Conservation (phyloP, 1,140 invertebrate genomes). For the Cotesia typhae region DNA sequence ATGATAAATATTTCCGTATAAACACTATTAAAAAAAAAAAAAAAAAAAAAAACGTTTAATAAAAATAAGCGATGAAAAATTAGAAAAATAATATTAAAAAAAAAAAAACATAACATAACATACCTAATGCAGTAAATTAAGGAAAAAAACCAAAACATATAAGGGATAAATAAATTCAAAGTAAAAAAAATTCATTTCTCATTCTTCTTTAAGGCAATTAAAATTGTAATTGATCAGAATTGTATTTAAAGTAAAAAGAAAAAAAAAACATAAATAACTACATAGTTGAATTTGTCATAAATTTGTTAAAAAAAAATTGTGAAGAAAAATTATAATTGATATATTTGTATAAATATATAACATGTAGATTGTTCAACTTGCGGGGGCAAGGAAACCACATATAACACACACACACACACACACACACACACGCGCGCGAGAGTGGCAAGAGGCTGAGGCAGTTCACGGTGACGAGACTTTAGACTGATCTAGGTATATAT, state of each 20-base stretch:
- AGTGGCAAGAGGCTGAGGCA: slow-evolving; percentile 60
- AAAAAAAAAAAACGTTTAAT: slow-evolving; percentile 33
- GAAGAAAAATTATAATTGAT: slow-evolving; percentile 28
- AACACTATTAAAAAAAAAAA: slow-evolving; percentile 43
- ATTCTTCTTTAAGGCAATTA: slow-evolving; percentile 29
- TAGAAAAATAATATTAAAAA: slow-evolving; percentile 6
- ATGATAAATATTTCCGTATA: slow-evolving; percentile 64
- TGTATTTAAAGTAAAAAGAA: slow-evolving; percentile 32
- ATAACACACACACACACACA: slow-evolving; percentile 35
- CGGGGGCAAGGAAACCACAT: slow-evolving; percentile 59
- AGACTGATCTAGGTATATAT: slow-evolving; percentile 67
- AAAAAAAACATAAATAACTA: slow-evolving; percentile 39
- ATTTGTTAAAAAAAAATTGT: slow-evolving; percentile 29
- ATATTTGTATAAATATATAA: slow-evolving; percentile 26
- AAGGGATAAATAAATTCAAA: slow-evolving; percentile 36
- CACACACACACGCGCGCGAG: too few species aligned
- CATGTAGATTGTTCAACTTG: slow-evolving; percentile 52
- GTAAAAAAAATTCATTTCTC: slow-evolving; percentile 29
- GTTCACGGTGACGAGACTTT: slow-evolving; percentile 67
- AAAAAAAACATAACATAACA: slow-evolving; percentile 14
- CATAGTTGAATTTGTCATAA: slow-evolving; percentile 41
- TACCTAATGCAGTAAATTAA: slow-evolving; percentile 32
- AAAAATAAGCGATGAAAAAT: too few species aligned
- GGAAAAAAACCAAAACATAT: slow-evolving; percentile 33
- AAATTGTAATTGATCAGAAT: slow-evolving; percentile 43